A percentile compares a stretch with the other conserved stretches of the same genome.
Evolutionary conservation across 2,797 vertebrate species (phyloP).

Genomic region (Gallinago stenura): DNA sequence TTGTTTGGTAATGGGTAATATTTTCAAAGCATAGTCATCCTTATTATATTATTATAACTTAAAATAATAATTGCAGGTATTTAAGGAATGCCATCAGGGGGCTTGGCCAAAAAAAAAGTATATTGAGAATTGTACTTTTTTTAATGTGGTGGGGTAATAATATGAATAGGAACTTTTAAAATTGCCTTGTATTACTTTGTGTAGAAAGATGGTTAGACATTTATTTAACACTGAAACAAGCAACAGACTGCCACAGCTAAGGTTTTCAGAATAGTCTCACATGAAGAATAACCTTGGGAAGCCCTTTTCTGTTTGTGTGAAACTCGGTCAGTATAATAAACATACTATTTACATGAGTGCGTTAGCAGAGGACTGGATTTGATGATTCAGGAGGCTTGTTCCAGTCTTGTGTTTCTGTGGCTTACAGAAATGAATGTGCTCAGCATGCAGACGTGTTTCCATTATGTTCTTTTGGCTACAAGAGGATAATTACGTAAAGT

Average conservation of each 20-base stretch:
- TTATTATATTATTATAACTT: not conserved
- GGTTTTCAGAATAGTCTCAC: not conserved
- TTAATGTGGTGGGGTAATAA: not conserved
- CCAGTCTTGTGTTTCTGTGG: not conserved
- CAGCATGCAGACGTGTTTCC: not conserved
- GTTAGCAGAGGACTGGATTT: not conserved
- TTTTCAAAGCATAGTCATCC: not conserved
- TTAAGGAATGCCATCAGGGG: not conserved
- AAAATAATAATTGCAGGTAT: not conserved
- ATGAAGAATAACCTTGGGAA: not conserved
- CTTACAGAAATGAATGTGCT: not conserved
- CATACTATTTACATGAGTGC: not conserved
- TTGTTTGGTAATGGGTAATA: not conserved
- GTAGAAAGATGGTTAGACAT: not conserved
- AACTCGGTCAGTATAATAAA: not conserved
- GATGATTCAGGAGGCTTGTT: conserved; percentile 13
- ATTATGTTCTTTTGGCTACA: not conserved
- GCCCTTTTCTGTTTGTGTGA: not conserved
- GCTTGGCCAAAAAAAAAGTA: not conserved
- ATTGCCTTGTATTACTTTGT: not conserved
- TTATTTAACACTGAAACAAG: not conserved
- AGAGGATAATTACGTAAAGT: not conserved
- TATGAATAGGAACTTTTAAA: not conserved
- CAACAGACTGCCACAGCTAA: not conserved
- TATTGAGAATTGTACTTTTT: not conserved